Evolutionary conservation across 2,113 vertebrate species (phyloP).

Genomic region (Prunella himalayana): DNA sequence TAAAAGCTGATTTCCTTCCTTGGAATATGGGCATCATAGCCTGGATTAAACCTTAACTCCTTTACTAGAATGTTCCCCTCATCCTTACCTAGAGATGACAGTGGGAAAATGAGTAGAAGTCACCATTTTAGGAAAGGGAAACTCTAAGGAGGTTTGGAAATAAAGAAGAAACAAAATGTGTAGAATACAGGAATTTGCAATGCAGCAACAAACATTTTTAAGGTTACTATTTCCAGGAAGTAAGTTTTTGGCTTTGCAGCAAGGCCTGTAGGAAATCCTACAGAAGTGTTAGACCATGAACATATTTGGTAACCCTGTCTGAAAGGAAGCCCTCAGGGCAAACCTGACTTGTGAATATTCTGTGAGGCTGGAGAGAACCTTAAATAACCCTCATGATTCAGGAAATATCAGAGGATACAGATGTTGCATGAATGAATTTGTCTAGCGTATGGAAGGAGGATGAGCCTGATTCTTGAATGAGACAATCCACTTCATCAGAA

Average conservation of each 20-base stretch:
- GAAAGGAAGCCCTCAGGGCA: constrained; percentile 33
- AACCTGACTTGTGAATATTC: not conserved
- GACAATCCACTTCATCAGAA: not conserved
- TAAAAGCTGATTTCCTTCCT: not conserved
- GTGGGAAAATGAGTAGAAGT: not conserved
- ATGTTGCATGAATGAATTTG: not conserved
- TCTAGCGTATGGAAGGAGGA: not conserved
- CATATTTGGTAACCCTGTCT: not conserved
- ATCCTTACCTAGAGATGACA: not conserved
- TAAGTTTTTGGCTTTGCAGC: not conserved
- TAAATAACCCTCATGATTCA: not conserved
- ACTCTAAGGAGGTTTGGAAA: not conserved
- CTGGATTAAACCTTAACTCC: not conserved
- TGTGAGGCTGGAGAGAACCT: not conserved
- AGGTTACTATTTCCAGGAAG: not conserved
- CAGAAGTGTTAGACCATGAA: not conserved
- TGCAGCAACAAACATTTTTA: not conserved
- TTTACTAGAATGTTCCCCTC: not conserved
- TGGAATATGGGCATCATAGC: not conserved
- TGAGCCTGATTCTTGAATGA: not conserved
- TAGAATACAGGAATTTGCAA: not conserved
- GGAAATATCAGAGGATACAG: constrained; percentile 40
- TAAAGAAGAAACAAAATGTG: not conserved
- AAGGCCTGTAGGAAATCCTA: constrained; percentile 27
- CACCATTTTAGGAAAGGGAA: not conserved